phyloP scores from a whole-genome alignment of 2,888 invertebrate species.

The Polylopha cassiicola region DNA sequence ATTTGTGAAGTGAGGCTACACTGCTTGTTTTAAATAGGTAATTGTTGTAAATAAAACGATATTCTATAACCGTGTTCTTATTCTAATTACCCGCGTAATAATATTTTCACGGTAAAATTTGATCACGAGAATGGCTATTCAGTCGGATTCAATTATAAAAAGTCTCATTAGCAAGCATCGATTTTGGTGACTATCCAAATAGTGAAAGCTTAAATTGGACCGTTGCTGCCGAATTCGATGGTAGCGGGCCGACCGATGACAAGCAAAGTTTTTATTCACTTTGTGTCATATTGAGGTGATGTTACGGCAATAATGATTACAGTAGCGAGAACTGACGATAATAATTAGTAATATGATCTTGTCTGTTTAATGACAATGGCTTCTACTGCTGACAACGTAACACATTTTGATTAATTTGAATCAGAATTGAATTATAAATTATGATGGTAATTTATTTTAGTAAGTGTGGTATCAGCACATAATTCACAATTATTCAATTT shows the following conservation, averaged over 20 bases:
- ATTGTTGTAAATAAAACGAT: constrained; percentile 10
- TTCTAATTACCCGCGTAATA: constrained; percentile 5
- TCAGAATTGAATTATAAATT: constrained; percentile 10
- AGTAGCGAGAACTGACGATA: neutral
- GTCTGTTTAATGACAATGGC: constrained; percentile 5
- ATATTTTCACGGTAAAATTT: constrained; percentile 8
- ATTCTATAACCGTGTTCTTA: neutral
- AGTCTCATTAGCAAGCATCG: constrained; percentile 23
- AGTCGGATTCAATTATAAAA: constrained; percentile 26
- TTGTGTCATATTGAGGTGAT: constrained; percentile 3
- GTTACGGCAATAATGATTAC: constrained; percentile 3
- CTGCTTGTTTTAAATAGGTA: neutral
- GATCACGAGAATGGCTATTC: constrained; percentile 8
- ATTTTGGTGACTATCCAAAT: constrained; percentile 39
- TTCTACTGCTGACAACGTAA: constrained; percentile 1
- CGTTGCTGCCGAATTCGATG: constrained; percentile 7
- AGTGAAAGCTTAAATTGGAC: constrained; percentile 52
- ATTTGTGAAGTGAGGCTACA: no score
- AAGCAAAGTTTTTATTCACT: neutral
- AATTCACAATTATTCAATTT: no score
- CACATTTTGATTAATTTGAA: constrained; percentile 13
- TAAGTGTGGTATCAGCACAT: no score
- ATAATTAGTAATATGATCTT: constrained; percentile 11
- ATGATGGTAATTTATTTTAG: no score
- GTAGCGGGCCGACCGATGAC: neutral